Evolutionary conservation across 2,797 vertebrate genomes (phyloP), one percentile per base, ranked within the genome.

Genomic region (Ammospiza maritima): DNA sequence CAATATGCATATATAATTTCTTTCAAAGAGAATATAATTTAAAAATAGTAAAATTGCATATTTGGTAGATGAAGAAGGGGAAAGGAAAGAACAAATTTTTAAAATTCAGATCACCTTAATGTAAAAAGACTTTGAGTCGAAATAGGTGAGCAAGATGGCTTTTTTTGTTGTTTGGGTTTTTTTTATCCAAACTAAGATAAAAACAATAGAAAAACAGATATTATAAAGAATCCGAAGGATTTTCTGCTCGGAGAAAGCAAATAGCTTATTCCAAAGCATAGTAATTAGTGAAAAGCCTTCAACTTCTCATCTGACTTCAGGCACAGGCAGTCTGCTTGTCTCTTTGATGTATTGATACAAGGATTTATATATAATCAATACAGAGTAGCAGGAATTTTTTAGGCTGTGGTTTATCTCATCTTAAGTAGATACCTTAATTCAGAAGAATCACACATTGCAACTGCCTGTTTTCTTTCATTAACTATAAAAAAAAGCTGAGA

Each of bases 331-430:
- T 62, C 38, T 70, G 51, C 32, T 42, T 56, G 25, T 57, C 21
- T 81, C 77, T 81, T 88, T 86, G 74, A 75, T 57, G 26, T 61
- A 87, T 42, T 65, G 80, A 93, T 57, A 80, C 1, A 21, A 86
- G 66, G 48, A 64, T 88, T 92, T 84, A 60, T 71, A 71, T 47
- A 65, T 66, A 94, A 82, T 85, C 81, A 87, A 93, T 92, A 89
- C 2, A 36, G 18, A 76, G 18, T 65, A 90, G 23, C 23, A 71
- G 21, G 11, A 84, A 69, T 53, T 90, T 93, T 92, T 60, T 51
- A 81, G 42, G 34, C 60, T 90, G 50, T 80, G 36, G 51, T 90
- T 94, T 74, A 75, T 83, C 18, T 86, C 34, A 64, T 71, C 27
- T 84, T 56, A 76, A 80, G 42, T 53, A 78, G n/a, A 22, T 72